Conservation (phyloP, 2,888 invertebrate genomes). For the Hypercompe scribonia region DNA sequence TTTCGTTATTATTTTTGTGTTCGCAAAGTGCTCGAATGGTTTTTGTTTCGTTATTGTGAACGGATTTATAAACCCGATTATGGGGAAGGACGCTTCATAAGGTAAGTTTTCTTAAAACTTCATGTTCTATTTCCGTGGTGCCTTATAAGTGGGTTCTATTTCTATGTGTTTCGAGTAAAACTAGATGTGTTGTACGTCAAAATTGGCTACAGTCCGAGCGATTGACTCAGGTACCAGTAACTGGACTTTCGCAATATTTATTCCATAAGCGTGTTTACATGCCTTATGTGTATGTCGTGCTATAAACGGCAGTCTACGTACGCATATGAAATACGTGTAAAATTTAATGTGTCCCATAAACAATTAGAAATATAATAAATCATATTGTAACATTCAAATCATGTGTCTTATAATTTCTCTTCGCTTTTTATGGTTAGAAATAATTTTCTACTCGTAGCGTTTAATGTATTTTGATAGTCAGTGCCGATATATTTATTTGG, state of each 20-base stretch:
- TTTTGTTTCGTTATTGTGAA: constrained; percentile 79
- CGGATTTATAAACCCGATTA: constrained; percentile 82
- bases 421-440: constrained; percentile 66
- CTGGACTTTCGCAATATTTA: constrained; percentile 85
- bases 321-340: constrained; percentile 67
- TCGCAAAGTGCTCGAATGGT: constrained; percentile 74
- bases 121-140: constrained; percentile 55
- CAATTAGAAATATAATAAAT: constrained; percentile 68
- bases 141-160: constrained; percentile 39
- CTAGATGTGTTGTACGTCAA: constrained; percentile 42
- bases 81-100: constrained; percentile 74
- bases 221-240: constrained; percentile 64
- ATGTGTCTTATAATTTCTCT: constrained; percentile 72
- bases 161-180: constrained; percentile 47
- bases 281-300: constrained; percentile 77
- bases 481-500: constrained; percentile 55
- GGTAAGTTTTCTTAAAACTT: constrained; percentile 60
- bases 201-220: constrained; percentile 51
- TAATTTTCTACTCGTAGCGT: constrained; percentile 70
- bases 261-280: constrained; percentile 78
- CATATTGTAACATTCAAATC: constrained; percentile 67
- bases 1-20: constrained; percentile 73
- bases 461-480: constrained; percentile 69
- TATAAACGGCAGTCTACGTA: constrained; percentile 67
- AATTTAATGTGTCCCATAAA: constrained; percentile 67